Evolutionary conservation across 2,113 vertebrate species (phyloP), one percentile per base, ranked within the genome.

Genomic region (Mustelus asterias): DNA sequence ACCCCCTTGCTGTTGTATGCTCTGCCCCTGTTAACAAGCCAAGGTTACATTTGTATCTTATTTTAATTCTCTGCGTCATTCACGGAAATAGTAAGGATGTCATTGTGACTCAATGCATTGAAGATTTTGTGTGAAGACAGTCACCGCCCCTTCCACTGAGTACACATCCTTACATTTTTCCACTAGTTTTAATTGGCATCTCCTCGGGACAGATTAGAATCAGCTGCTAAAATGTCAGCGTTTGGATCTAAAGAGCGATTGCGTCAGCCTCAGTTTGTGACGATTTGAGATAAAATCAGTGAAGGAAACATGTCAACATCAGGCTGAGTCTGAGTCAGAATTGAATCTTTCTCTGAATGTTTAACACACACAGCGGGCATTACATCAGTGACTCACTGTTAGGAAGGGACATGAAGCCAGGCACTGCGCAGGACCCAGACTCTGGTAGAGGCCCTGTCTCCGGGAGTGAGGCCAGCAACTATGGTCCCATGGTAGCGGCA

Each of bases 81-180:
- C 89, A 92, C 14, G 16, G 89, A 22, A 37, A 92, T 65, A 33
- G 24, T 58, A 67, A 89, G 65, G 37, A 93, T 93, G n/a, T 93
- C 33, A 67, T 37, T 37, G 89, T 93, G 89, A 67, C 60, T 65
- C 89, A 93, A 44, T 37, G 33, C n/a, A 65, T 65, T 93, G n/a
- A 20, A 93, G 60, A 93, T 93, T 93, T 63, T 22, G n/a, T 93
- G 60, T 93, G 60, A 93, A 67, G n/a, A 3, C 60, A 93, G 89
- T 65, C 89, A 41, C 0, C 41, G n/a, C 22, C 37, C 41, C 6
- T 83, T 44, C 37, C 5, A 44, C 16, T 63, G 58, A 93, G 22
- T 37, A 58, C n/a, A 67, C 33, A 22, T 92, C 58, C 14, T 65
- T 37, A 65, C 89, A 65, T 37, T n/a, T 33, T 63, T 65, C 18